phyloP scores from a whole-genome alignment of 2,113 vertebrate species.

The Jaculus jaculus region DNA sequence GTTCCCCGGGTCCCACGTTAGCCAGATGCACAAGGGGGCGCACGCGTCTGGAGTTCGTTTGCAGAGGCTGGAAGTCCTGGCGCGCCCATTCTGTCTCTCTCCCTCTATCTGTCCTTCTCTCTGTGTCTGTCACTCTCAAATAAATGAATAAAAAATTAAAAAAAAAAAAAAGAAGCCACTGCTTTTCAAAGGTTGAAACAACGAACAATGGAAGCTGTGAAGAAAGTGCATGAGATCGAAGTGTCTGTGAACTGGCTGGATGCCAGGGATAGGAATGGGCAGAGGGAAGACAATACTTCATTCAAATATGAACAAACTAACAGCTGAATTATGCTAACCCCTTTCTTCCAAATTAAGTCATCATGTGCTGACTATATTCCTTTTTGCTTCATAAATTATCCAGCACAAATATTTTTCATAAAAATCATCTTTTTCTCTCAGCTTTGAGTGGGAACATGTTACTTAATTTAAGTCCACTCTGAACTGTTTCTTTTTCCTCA shows the following conservation, averaged over 20 bases:
- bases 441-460: neutral
- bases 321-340: conserved; percentile 45
- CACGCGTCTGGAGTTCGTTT: no score
- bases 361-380: conserved; percentile 56
- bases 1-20: no score
- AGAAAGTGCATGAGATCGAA: neutral
- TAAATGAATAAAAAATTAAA: no score
- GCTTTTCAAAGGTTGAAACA: conserved; percentile 23
- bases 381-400: conserved; percentile 67
- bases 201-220: conserved; percentile 29
- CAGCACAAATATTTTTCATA: conserved; percentile 44
- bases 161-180: conserved; percentile 23
- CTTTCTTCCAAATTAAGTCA: conserved; percentile 59
- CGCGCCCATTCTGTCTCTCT: no score
- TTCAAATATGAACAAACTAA: conserved; percentile 48
- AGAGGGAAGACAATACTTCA: conserved; percentile 24
- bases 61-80: no score
- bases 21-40: no score
- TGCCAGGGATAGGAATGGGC: neutral
- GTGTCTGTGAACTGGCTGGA: neutral
- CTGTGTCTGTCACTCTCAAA: no score
- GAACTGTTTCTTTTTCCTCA: neutral
- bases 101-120: no score
- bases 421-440: conserved; percentile 69
- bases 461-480: conserved; percentile 31